Base-by-base conservation (phyloP, 2,888 invertebrate species). In the Plebejus argus region DNA sequence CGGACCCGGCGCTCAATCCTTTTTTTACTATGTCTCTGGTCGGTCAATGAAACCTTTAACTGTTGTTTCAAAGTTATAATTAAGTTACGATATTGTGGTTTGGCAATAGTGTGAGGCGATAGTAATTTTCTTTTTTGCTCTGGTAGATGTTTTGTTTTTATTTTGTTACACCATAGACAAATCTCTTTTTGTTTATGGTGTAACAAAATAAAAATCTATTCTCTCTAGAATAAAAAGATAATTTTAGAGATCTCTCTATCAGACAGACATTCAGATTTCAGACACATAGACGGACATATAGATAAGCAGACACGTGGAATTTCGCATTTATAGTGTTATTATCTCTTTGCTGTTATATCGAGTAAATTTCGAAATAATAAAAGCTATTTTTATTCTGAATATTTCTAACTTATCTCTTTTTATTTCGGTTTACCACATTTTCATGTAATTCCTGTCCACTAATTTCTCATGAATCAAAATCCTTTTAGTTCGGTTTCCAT, bases 1-100 rank as follows among this genome's bases (percentile, higher is more conserved):
- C 86, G 86, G 86, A 85, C 85, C 82, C 82, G 81, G 83, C 81
- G 81, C 76, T 77, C 78, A 78, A 77, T 80, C 81, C 82, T 83
- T 83, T 82, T 81, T 81, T 80, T 81, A 70, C 70, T 49, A 58
- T 56, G 76, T 75, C 72, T 78, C 66, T 76, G 39, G 77, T 71
- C 76, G 76, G 7, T 70, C 70, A 70, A 76, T 70, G 70, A 70
- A 76, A 76, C 76, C 70, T 45, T 58, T 77, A 72, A 23, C 70
- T 74, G 45, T 53, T 15, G 49, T 74, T 39, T 53, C 23, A 72
- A 45, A 45, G 5, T 12, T 45, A 39, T 72, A 45, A 72, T 72
- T 72, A 39, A 45, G 45, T 39, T 66, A 66, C 66, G 66, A 28
- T 58, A 20, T n/a, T 23, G 12, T 33, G 28, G 28, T 66, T 66